Evolutionary conservation across 2,888 invertebrate species (phyloP).

Genomic region (Hedychridium roseum): DNA sequence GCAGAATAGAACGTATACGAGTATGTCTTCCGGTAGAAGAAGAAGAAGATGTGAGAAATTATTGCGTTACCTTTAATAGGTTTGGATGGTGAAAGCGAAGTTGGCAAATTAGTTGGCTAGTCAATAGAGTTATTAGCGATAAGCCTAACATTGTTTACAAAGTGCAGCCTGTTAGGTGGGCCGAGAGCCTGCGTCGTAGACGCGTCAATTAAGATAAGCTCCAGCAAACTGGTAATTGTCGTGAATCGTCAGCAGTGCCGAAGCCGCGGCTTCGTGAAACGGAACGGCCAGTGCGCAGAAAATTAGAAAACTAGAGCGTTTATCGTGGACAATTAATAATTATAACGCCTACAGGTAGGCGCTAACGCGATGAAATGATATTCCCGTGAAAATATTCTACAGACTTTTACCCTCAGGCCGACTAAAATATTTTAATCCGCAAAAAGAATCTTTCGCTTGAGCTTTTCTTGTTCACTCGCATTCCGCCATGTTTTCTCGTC

Average conservation of each 20-base stretch:
- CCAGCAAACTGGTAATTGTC: conserved; percentile 29
- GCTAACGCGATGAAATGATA: too few species aligned
- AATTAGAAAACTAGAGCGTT: conserved; percentile 40
- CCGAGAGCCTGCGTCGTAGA: conserved; percentile 9
- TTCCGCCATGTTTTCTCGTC: too few species aligned
- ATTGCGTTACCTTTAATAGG: too few species aligned
- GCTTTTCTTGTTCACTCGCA: too few species aligned
- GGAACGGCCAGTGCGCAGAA: conserved; percentile 16
- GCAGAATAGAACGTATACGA: too few species aligned
- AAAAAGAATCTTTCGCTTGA: too few species aligned
- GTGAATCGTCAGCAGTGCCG: conserved; percentile 13
- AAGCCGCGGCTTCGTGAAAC: not conserved
- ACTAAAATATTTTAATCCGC: too few species aligned
- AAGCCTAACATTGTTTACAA: conserved; percentile 5
- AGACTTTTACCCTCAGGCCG: too few species aligned
- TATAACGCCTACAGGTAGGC: conserved; percentile 23
- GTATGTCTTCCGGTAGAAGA: too few species aligned
- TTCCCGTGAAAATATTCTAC: too few species aligned
- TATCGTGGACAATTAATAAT: conserved; percentile 29
- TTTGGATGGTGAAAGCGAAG: too few species aligned
- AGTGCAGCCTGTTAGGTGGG: conserved; percentile 9
- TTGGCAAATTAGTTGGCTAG: not conserved
- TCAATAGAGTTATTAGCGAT: not conserved
- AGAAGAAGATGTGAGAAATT: too few species aligned
- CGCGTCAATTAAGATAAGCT: conserved; percentile 27